Percentiles rank a stretch among this genome's conserved stretches.
phyloP scores from a whole-genome alignment of 2,113 vertebrate species.

The Rhodinocichla rosea region DNA sequence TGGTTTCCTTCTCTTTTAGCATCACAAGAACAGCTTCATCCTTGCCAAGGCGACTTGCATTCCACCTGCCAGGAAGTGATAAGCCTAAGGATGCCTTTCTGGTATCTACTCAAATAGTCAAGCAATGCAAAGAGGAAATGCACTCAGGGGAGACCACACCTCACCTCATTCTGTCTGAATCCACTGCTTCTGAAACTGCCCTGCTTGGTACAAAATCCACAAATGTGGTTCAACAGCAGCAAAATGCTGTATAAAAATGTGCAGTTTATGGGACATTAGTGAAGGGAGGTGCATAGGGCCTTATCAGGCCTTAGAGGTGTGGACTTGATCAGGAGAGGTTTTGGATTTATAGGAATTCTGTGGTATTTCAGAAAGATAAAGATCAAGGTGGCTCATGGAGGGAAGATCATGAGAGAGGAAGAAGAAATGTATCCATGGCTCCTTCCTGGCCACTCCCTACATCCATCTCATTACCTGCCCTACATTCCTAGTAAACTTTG shows the following conservation, averaged over 20 bases:
- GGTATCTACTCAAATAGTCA: neutral
- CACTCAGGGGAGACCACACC: neutral
- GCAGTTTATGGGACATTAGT: neutral
- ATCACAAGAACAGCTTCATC: neutral
- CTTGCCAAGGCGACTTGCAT: neutral
- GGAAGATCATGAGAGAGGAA: neutral
- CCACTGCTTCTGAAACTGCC: neutral
- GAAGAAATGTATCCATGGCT: neutral
- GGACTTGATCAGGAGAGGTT: neutral
- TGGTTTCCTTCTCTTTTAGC: neutral
- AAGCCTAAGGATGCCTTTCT: neutral
- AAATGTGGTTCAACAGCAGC: neutral
- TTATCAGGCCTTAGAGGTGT: neutral
- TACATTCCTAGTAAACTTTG: neutral
- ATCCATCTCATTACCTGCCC: neutral
- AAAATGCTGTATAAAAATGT: neutral
- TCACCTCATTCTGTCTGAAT: neutral
- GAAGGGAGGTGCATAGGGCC: neutral
- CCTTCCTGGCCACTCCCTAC: neutral
- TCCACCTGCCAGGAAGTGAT: neutral
- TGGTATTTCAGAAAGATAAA: neutral
- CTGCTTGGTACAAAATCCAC: neutral
- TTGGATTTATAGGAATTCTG: neutral
- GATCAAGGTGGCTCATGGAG: neutral
- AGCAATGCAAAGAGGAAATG: neutral